Conservation (phyloP, 2,888 invertebrate species). For the Stramonita haemastoma region DNA sequence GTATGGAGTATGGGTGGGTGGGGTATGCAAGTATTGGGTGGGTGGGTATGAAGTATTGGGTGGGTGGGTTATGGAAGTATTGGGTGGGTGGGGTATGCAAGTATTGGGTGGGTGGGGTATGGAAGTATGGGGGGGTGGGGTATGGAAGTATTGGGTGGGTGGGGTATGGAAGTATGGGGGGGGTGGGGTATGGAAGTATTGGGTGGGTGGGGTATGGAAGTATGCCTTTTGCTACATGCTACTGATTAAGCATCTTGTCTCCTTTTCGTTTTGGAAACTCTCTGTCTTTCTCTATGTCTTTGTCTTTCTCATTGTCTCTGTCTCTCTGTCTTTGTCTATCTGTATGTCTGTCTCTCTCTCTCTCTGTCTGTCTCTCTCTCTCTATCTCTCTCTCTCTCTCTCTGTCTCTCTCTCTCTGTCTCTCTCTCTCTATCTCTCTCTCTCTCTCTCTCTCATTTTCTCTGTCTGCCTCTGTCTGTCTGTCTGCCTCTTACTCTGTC, state of each 20-base stretch:
- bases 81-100: slow-evolving; percentile 13
- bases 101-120: slow-evolving; percentile 17
- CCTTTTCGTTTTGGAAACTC: not conserved
- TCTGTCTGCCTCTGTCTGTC: no score
- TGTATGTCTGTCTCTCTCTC: not conserved
- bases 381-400: no score
- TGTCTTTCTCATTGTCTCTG: not conserved
- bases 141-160: slow-evolving; percentile 20
- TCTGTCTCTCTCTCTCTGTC: no score
- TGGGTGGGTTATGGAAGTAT: slow-evolving; percentile 21
- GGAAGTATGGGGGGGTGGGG: no score
- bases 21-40: slow-evolving; percentile 15
- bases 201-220: slow-evolving; percentile 17
- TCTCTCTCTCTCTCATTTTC: no score
- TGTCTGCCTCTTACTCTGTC: no score
- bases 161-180: slow-evolving; percentile 11
- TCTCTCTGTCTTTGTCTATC: not conserved
- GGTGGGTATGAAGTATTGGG: no score
- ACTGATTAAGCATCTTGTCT: no score
- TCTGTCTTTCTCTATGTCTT: not conserved
- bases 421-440: no score
- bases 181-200: no score
- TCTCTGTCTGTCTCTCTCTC: not conserved
- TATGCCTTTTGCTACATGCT: no score
- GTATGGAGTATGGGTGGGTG: slow-evolving; percentile 13